Evolutionary conservation across 2,113 vertebrate genomes (phyloP), one percentile per base, ranked within the genome.

Genomic region (Epinephelus fuscoguttatus): DNA sequence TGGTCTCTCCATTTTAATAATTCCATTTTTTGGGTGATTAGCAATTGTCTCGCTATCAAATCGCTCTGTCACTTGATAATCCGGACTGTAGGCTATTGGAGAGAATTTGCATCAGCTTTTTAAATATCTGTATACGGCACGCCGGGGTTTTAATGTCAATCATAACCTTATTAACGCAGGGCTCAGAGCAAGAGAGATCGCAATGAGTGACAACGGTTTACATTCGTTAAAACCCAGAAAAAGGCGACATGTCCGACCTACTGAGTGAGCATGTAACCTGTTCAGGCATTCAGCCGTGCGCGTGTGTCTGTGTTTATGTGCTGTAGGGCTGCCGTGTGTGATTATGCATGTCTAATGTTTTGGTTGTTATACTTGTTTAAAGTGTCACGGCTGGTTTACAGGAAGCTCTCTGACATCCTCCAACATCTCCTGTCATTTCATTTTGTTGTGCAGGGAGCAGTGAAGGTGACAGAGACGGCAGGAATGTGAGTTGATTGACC

Each of bases 61-160:
- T 90, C 82, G n/a, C 87, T 85, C 90, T 85, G 91, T 87, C 78
- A 68, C 91, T 88, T 80, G 59, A 78, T 94, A 93, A 94, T 93
- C 92, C 89, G 4, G 85, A 91, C 94, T 90, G 70, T 55, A 91
- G 93, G 93, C 92, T 88, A 90, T 81, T 78, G 86, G 56, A 33
- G 60, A 75, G 78, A 91, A 94, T 93, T 92, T 91, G 86, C 89
- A 93, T 91, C 88, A 7, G 37, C 66, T 59, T 86, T 92, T 92
- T 89, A 88, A 91, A 94, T 88, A 84, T 86, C 75, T 84, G 88
- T 88, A 77, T 69, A 78, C 89, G 73, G 81, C 88, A 84, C 47
- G 78, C 27, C 15, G 23, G 75, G 90, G 84, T 91, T 93, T 94
- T 94, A 94, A 93, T 89, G 93, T 94, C 93, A 94, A 92, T 94